Evolutionary conservation across 2,113 vertebrate genomes (phyloP).

Genomic region (Percina caprodes): DNA sequence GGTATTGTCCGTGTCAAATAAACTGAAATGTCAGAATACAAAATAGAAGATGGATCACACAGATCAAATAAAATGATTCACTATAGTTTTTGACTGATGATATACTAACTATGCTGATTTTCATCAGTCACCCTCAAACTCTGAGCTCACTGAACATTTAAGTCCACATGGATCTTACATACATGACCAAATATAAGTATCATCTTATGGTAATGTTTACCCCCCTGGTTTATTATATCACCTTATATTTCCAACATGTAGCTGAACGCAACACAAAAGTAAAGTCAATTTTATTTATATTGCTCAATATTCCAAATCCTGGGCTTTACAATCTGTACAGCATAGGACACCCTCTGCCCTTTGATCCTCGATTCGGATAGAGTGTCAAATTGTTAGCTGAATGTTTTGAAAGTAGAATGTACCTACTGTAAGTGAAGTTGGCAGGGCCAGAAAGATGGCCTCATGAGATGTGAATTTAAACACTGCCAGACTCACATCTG

Average conservation of each 20-base stretch:
- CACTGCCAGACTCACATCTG: constrained; percentile 45
- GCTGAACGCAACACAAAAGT: background rate
- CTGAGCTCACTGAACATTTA: no score
- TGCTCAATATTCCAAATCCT: no score
- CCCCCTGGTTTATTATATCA: background rate
- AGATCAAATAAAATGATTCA: background rate
- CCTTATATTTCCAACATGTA: background rate
- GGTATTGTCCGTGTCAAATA: background rate
- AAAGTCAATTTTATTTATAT: no score
- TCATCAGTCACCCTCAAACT: background rate
- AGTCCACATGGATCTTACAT: no score
- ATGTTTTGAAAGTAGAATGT: background rate
- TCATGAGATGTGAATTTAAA: constrained; percentile 33
- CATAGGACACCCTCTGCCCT: no score
- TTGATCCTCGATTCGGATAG: no score
- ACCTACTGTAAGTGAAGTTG: constrained; percentile 14
- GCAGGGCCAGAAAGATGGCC: constrained; percentile 1
- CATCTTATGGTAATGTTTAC: no score
- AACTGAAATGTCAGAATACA: background rate
- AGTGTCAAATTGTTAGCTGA: background rate
- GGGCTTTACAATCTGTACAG: no score
- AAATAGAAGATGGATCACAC: no score
- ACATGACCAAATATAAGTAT: background rate
- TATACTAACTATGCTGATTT: background rate
- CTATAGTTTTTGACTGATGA: background rate